A percentile compares a stretch with the other conserved stretches of the same genome.
Evolutionary conservation across 2,113 vertebrate genomes (phyloP).

Genomic region (Pelecanoides urinatrix): DNA sequence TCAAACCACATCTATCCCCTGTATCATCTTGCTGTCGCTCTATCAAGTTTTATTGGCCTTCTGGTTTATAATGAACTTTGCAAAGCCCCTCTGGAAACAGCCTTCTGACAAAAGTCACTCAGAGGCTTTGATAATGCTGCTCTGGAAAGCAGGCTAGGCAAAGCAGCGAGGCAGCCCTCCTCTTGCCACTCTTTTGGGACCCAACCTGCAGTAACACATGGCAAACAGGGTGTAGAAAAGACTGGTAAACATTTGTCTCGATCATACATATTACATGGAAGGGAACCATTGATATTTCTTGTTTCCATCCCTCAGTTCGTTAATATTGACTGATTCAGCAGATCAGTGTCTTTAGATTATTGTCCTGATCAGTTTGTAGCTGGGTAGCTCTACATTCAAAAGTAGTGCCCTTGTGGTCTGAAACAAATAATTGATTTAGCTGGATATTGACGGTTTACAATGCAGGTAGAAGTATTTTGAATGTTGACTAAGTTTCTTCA

Average conservation of each 20-base stretch:
- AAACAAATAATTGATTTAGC: neutral
- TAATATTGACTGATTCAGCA: neutral
- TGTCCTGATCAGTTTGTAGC: neutral
- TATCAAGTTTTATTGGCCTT: neutral
- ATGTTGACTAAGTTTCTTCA: neutral
- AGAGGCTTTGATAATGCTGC: neutral
- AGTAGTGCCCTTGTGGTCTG: neutral
- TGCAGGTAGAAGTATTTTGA: neutral
- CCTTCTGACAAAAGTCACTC: neutral
- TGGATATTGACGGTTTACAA: neutral
- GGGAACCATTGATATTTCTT: neutral
- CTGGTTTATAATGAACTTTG: neutral
- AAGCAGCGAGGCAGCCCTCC: neutral
- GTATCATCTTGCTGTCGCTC: neutral
- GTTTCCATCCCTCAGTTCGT: neutral
- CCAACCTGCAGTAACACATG: neutral
- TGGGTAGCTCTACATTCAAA: neutral
- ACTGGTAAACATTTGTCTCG: neutral
- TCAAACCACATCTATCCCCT: neutral
- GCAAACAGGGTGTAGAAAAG: neutral
- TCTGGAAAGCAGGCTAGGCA: neutral
- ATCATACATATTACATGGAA: neutral
- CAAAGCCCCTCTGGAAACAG: neutral
- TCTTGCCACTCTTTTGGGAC: neutral
- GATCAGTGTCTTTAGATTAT: neutral